Evolutionary conservation across 2,113 vertebrate genomes (phyloP), one percentile per base, ranked within the genome.

Genomic region (Amazona vittata): DNA sequence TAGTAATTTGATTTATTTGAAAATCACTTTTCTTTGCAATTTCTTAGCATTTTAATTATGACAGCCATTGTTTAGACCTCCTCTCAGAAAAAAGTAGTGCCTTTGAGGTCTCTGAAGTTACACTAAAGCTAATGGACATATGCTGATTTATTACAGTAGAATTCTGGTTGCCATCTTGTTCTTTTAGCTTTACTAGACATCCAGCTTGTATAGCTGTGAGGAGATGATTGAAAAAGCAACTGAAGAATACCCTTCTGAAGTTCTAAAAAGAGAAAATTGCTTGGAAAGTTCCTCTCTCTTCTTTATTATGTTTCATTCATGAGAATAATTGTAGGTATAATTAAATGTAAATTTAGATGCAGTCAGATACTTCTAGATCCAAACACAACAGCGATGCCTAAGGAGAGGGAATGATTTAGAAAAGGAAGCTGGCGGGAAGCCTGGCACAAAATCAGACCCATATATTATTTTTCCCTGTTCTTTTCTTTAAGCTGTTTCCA

Each of bases 321-420:
- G 25, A 76, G 67, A 41, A 65, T 94, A 94, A 94, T 89, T 93
- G 77, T 17, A 37, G 31, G 25, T 69, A 12, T 92, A 94, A 94
- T 95, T 86, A 93, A 87, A 96, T 89, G 94, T 84, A 92, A 82
- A 95, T 89, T 94, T 59, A 83, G 77, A 73, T 83, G 67, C 73
- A 92, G 86, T 69, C 77, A 84, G 47, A 43, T 93, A 44, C 37
- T 86, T 92, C 55, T 76, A 10, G 73, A 83, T 91, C 86, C 86
- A 84, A 96, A 89, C 47, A 89, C 77, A 91, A 53, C 62, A 89
- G 62, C 1, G 4, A 46, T 91, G 94, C 95, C 89, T 84, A 57
- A 83, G 67, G 92, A 95, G 80, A 73, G 89, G 69, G 83, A 89
- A 62, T 64, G 73, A 49, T 82, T 83, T 94, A 76, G 90, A 81